These are phyloP conservation scores for Sebastes umbrosus DNA, from an alignment of 2,797 vertebrate species.

Conservation along the genomic window DNA sequence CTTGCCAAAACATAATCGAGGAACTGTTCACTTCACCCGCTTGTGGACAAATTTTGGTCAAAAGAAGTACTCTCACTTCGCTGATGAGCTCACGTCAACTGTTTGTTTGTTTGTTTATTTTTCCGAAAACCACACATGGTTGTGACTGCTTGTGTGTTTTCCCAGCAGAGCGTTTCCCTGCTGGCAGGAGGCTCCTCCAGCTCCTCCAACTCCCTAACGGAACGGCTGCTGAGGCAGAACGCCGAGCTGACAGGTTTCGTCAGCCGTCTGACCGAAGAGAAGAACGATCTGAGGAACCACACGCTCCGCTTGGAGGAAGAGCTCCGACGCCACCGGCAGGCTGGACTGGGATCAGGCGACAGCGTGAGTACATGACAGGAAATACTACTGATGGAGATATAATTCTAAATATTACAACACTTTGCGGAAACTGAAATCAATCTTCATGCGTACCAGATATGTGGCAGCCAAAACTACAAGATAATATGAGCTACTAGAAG, in stretches of 20 bases:
- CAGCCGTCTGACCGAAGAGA: constrained; percentile 93
- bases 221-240: constrained; percentile 93
- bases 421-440: neutral
- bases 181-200: constrained; percentile 78
- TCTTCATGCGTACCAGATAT: neutral
- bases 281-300: constrained; percentile 92
- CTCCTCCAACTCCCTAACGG: constrained; percentile 85
- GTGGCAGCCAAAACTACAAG: neutral
- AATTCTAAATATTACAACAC: neutral
- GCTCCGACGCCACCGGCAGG: constrained; percentile 81
- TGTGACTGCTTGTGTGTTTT: constrained; percentile 17
- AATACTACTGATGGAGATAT: neutral
- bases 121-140: neutral
- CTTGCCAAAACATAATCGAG: neutral
- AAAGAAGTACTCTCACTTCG: neutral
- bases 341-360: constrained; percentile 65
- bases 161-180: constrained; percentile 74
- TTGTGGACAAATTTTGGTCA: neutral
- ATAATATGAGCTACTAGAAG: neutral
- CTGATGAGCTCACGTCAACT: neutral
- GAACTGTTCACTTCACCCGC: neutral
- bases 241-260: constrained; percentile 94
- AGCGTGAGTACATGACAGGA: constrained; percentile 54
- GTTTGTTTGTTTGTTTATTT: constrained; percentile 4
- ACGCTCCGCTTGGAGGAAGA: constrained; percentile 90